Evolutionary conservation across 2,888 invertebrate genomes (phyloP), one percentile per base, ranked within the genome.

Genomic region (Xylocampa areola): DNA sequence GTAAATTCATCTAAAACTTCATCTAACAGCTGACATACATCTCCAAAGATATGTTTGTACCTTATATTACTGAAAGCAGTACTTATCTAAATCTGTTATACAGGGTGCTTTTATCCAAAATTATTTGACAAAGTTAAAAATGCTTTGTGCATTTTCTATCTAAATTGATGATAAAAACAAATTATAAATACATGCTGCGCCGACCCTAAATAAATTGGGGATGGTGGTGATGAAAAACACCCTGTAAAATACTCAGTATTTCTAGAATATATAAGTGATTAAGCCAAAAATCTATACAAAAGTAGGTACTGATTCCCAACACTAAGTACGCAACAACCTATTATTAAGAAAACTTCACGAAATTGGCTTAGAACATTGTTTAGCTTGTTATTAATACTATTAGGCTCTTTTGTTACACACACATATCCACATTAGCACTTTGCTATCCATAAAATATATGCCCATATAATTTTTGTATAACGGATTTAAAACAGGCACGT

Each of bases 341-440:
- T 19, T 37, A 25, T 8, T 65, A 57, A 10, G 23, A 14, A 40
- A 16, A 50, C 29, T 13, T 7, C 1, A 27, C 0, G 8, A 25
- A 21, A 47, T 37, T 10, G 23, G 6, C 14, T 48, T 43, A 7
- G 40, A 17, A 53, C 23, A 53, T 50, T 30, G 19, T 35, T 60
- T 41, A 40, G 55, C 60, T 68, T 64, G 49, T 65, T 63, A 61
- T 57, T 54, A 35, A 33, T 58, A 47, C 32, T 40, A 47, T 37
- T 39, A 59, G 63, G 44, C 47, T 47, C 52, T 45, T 36, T 54
- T 48, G 45, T 43, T 49, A 57, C 89, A 90, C 90, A 90, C 90
- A 92, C 90, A 91, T 90, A 90, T 87, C 80, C 87, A 90, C 80
- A 89, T 89, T 88, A 91, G 87, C 53, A 50, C 41, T 59, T 71